Evolutionary conservation across 2,888 invertebrate genomes (phyloP).

Genomic region (Clunio marinus): DNA sequence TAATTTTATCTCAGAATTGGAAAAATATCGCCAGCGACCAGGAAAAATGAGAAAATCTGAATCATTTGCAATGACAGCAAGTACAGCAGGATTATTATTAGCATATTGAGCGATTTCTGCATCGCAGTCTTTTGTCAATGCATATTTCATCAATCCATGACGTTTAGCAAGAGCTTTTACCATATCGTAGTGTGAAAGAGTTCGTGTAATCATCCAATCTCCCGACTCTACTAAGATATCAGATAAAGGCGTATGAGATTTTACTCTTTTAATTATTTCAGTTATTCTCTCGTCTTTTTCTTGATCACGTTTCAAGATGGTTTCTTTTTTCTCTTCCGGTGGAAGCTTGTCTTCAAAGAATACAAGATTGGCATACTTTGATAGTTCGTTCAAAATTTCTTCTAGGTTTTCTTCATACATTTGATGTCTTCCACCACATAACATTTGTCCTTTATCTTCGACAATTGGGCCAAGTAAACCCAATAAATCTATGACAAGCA

Average conservation of each 20-base stretch:
- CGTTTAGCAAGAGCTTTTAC: background rate
- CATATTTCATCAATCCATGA: background rate
- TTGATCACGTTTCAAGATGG: background rate
- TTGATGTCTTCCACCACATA: conserved; percentile 7
- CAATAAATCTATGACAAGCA: conserved; percentile 24
- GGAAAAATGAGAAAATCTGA: conserved; percentile 41
- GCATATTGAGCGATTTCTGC: conserved; percentile 40
- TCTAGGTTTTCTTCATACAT: background rate
- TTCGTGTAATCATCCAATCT: background rate
- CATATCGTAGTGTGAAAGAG: background rate
- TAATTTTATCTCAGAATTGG: background rate
- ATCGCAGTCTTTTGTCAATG: conserved; percentile 40
- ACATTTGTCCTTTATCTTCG: background rate
- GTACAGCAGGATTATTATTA: conserved; percentile 22
- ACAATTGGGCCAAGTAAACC: background rate
- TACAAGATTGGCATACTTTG: background rate
- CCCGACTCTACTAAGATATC: background rate
- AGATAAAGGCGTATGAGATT: background rate
- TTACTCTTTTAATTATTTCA: background rate
- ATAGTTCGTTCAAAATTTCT: background rate
- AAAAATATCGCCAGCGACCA: conserved; percentile 40
- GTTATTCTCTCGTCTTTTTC: background rate
- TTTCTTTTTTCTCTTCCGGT: background rate
- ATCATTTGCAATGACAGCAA: conserved; percentile 40
- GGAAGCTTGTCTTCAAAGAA: conserved; percentile 21